Evolutionary conservation across 2,797 vertebrate genomes (phyloP).

Genomic region (Odontamblyopus rebecca): DNA sequence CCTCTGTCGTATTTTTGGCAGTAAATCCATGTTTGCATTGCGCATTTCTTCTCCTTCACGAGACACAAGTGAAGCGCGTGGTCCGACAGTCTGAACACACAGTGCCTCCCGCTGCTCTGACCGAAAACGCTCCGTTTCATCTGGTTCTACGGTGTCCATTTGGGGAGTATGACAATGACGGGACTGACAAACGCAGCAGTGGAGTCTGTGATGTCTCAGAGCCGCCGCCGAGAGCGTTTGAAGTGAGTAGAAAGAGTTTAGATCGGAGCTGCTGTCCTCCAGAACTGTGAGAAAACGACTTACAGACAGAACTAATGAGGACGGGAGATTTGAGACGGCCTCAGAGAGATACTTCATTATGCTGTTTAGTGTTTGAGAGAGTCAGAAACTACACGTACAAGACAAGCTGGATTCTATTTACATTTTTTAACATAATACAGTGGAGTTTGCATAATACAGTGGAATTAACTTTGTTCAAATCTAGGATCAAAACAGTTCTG

Average conservation of each 20-base stretch:
- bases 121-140: conserved; percentile 34
- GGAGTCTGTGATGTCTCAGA: conserved; percentile 47
- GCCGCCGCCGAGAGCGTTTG: conserved; percentile 53
- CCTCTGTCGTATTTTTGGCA: background rate
- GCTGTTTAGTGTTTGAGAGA: background rate
- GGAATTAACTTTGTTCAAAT: background rate
- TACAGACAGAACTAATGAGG: conserved; percentile 3
- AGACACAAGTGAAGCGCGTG: conserved; percentile 9
- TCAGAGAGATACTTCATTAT: background rate
- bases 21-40: background rate
- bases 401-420: background rate
- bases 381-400: background rate
- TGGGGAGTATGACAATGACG: conserved; percentile 59
- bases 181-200: conserved; percentile 49
- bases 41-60: conserved; percentile 4
- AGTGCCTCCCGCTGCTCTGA: conserved; percentile 30
- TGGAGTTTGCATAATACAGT: background rate
- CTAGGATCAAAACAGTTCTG: background rate
- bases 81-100: conserved; percentile 23
- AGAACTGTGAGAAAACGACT: conserved; percentile 14
- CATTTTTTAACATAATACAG: background rate
- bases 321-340: background rate
- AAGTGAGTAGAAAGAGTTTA: conserved; percentile 59
- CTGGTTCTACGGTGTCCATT: conserved; percentile 52
- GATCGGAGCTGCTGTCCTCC: conserved; percentile 46